Percentiles rank a stretch among this genome's conserved stretches.
phyloP scores from a whole-genome alignment of 2,797 vertebrate species.

The Poecilia gillii region DNA sequence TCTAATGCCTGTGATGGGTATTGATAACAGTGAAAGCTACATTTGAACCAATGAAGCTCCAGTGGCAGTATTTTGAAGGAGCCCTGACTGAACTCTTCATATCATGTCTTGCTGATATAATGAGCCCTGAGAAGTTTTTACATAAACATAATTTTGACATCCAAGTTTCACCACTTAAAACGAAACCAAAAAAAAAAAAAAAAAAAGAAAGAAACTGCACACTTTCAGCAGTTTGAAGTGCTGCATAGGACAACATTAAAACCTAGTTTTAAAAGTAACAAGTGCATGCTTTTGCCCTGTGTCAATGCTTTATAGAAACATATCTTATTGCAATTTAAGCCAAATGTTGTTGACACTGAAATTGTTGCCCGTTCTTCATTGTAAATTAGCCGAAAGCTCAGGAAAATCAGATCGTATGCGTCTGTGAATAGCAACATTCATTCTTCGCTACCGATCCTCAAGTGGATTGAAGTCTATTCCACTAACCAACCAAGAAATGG shows the following conservation, averaged over 20 bases:
- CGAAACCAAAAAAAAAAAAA: not conserved
- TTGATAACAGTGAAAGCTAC: not conserved
- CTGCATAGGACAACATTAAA: not conserved
- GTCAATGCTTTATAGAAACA: not conserved
- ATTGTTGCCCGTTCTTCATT: not conserved
- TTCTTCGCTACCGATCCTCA: not conserved
- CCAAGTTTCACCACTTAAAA: slow-evolving; percentile 28
- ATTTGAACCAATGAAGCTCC: not conserved
- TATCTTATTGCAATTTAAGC: not conserved
- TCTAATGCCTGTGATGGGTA: not conserved
- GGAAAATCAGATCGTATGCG: not conserved
- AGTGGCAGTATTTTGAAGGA: slow-evolving; percentile 6
- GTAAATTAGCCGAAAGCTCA: not conserved
- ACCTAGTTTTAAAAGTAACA: not conserved
- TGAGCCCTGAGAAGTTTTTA: slow-evolving; percentile 35
- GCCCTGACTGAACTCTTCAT: slow-evolving; percentile 28
- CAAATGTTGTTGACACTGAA: not conserved
- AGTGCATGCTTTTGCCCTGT: not conserved
- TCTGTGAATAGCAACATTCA: not conserved
- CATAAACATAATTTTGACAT: slow-evolving; percentile 39
- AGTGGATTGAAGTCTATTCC: not conserved
- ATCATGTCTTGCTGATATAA: slow-evolving; percentile 4
- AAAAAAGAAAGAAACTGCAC: not conserved
- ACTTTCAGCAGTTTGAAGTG: not conserved
- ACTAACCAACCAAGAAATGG: not conserved